A percentile compares a stretch with the other conserved stretches of the same genome.
Conservation (phyloP, 2,888 invertebrate species). For the Spodoptera littoralis region DNA sequence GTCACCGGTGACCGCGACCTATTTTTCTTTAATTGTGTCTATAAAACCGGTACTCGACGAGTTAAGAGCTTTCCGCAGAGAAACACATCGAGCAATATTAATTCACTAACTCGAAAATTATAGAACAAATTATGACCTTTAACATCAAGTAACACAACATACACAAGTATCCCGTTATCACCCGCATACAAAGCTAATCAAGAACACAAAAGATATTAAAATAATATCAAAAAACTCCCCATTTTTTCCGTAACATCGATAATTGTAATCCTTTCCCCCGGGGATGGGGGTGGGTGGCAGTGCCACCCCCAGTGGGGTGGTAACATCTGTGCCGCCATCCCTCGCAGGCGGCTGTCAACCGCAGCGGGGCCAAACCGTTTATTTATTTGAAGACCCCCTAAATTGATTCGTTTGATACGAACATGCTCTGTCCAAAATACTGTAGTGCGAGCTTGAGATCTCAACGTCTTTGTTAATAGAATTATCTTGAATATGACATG, state of each 20-base stretch:
- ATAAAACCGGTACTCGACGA: too few relatives aligned
- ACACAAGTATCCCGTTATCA: neutral
- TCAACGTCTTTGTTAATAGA: neutral
- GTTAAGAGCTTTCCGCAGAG: too few relatives aligned
- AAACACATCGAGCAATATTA: too few relatives aligned
- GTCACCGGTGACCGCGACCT: too few relatives aligned
- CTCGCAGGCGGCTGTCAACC: slow-evolving; percentile 82
- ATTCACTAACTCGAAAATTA: too few relatives aligned
- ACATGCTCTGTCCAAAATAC: slow-evolving; percentile 57
- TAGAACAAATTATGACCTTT: neutral
- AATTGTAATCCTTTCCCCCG: slow-evolving; percentile 67
- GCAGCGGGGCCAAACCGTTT: slow-evolving; percentile 72
- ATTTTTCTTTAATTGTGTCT: too few relatives aligned
- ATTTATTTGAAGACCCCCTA: slow-evolving; percentile 76
- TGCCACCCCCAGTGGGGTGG: slow-evolving; percentile 46
- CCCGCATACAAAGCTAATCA: slow-evolving; percentile 29
- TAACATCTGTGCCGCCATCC: slow-evolving; percentile 80
- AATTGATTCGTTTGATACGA: slow-evolving; percentile 82
- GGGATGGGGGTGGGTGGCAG: slow-evolving; percentile 48
- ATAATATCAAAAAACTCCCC: slow-evolving; percentile 44
- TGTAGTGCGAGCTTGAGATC: slow-evolving; percentile 16
- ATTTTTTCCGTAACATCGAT: slow-evolving; percentile 64
- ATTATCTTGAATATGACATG: too few relatives aligned
- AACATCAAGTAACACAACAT: neutral
- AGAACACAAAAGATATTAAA: slow-evolving; percentile 51